phyloP scores from a whole-genome alignment of 2,113 vertebrate species.

The Hypomesus transpacificus region DNA sequence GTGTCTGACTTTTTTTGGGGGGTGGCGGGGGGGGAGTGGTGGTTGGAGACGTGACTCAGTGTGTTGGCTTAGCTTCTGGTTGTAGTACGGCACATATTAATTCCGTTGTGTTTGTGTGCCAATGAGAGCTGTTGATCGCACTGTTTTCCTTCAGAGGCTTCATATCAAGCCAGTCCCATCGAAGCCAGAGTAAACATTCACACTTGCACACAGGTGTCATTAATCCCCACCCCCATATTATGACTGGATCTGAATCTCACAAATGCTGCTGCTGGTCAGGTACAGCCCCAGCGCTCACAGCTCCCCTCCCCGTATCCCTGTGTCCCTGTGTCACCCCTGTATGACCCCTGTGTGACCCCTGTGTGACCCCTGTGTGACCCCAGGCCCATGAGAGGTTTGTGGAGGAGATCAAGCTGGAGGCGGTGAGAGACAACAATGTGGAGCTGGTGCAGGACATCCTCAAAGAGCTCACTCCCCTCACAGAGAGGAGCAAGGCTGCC shows the following conservation, averaged over 20 bases:
- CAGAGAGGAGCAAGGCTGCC: constrained; percentile 68
- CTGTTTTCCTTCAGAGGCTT: too few relatives aligned
- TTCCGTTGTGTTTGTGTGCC: background rate
- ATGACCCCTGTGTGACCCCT: too few relatives aligned
- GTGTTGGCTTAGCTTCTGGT: too few relatives aligned
- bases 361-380: background rate
- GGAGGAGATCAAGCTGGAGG: constrained; percentile 90
- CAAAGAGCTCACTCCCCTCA: constrained; percentile 79
- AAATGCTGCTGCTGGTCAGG: too few relatives aligned
- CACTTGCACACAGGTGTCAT: too few relatives aligned
- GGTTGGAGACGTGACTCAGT: background rate
- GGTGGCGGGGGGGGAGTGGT: background rate
- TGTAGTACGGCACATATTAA: background rate
- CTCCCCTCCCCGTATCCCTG: background rate
- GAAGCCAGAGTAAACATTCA: too few relatives aligned
- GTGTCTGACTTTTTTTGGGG: background rate
- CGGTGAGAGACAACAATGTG: constrained; percentile 90
- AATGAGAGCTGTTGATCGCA: too few relatives aligned
- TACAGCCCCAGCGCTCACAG: background rate
- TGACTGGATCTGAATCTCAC: too few relatives aligned
- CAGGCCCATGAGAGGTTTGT: constrained; percentile 89
- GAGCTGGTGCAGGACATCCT: constrained; percentile 96
- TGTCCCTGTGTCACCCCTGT: accelerated
- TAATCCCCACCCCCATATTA: too few relatives aligned
- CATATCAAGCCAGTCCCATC: too few relatives aligned